Conservation (phyloP, 2,113 vertebrate species). For the western clawed frog (Xenopus tropicalis) region UCB_Xtro_10.0 CM004443.2:202954501-202955000, state of each 20-base stretch:
- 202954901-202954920: neutral
- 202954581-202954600: neutral
- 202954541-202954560: neutral
- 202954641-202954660: neutral
- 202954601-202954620: neutral
- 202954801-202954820: slow-evolving; percentile 10
- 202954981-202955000: too few species aligned
- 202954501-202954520: too few species aligned
- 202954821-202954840: slow-evolving; percentile 18
- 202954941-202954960: too few species aligned
- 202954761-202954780: slow-evolving; percentile 13
- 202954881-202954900: neutral
- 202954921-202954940: neutral
- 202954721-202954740: slow-evolving; percentile 1
- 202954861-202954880: neutral
- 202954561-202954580: neutral
- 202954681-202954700: neutral
- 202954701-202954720: neutral
- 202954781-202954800: slow-evolving; percentile 1
- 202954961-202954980: too few species aligned
- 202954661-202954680: slow-evolving; percentile 4
- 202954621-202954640: neutral
- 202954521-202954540: neutral
- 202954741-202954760: slow-evolving; percentile 1
- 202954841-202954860: slow-evolving; percentile 16